These are phyloP conservation scores for Orestias chungarensis DNA, from an alignment of 2,797 vertebrate species.

Conservation along the genomic window DNA sequence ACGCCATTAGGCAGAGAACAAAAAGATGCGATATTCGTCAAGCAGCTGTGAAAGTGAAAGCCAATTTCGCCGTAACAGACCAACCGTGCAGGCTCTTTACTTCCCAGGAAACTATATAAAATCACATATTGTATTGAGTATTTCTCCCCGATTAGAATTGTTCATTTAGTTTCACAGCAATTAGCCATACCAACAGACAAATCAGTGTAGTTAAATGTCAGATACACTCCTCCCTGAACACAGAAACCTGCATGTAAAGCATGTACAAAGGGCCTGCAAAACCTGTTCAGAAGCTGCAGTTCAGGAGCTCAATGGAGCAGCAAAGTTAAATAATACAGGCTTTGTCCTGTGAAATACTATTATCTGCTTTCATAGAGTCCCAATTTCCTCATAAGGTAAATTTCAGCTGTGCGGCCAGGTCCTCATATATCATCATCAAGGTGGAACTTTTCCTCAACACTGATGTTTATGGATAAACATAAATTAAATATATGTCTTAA, in stretches of 20 bases:
- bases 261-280: neutral
- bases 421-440: no score
- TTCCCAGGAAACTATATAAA: no score
- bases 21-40: no score
- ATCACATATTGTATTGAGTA: no score
- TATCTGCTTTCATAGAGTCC: neutral
- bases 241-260: neutral
- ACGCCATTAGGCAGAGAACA: no score
- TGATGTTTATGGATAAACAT: neutral
- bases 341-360: neutral
- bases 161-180: neutral
- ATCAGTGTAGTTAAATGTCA: neutral
- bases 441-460: neutral
- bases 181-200: neutral
- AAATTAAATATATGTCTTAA: neutral
- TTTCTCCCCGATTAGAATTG: no score
- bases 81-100: no score
- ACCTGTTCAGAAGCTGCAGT: conserved; percentile 11
- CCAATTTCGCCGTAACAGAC: no score
- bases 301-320: neutral
- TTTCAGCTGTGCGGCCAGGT: no score
- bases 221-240: neutral
- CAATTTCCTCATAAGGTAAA: neutral
- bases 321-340: neutral
- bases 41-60: no score